A percentile compares a stretch with the other conserved stretches of the same genome.
Evolutionary conservation across 2,888 invertebrate genomes (phyloP).

Genomic region (Epistrophe eligans): DNA sequence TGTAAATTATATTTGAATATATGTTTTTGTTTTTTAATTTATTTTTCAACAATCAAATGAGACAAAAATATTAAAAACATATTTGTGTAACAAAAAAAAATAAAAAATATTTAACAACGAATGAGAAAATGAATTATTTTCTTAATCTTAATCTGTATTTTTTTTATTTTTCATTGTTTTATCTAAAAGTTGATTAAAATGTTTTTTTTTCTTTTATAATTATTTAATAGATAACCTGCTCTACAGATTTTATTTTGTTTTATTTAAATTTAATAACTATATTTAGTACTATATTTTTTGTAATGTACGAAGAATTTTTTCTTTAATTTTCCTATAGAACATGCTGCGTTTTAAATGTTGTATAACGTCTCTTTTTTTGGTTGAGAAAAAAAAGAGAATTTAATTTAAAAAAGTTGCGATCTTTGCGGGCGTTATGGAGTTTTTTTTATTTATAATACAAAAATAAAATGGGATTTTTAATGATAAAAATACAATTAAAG

Average conservation of each 20-base stretch:
- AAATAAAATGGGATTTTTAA: slow-evolving; percentile 63
- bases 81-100: slow-evolving; percentile 11
- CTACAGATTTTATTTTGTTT: slow-evolving; percentile 67
- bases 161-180: slow-evolving; percentile 73
- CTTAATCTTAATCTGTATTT: slow-evolving; percentile 73
- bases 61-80: neutral
- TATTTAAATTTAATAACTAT: slow-evolving; percentile 75
- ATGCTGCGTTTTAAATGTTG: slow-evolving; percentile 66
- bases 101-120: slow-evolving; percentile 43
- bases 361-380: slow-evolving; percentile 27
- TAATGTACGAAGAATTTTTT: slow-evolving; percentile 75
- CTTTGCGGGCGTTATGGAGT: slow-evolving; percentile 56
- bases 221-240: slow-evolving; percentile 76
- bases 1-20: slow-evolving; percentile 19
- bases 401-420: slow-evolving; percentile 23
- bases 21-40: neutral
- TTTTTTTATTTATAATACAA: slow-evolving; percentile 64
- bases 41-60: slow-evolving; percentile 51
- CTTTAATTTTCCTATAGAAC: slow-evolving; percentile 75
- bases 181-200: slow-evolving; percentile 76
- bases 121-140: slow-evolving; percentile 55
- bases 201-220: slow-evolving; percentile 63
- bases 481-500: slow-evolving; percentile 30
- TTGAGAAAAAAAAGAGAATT: slow-evolving; percentile 9
- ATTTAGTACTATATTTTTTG: slow-evolving; percentile 71